Evolutionary conservation across 2,113 vertebrate species (phyloP).

Genomic region (Oreochromis tanganicae): DNA sequence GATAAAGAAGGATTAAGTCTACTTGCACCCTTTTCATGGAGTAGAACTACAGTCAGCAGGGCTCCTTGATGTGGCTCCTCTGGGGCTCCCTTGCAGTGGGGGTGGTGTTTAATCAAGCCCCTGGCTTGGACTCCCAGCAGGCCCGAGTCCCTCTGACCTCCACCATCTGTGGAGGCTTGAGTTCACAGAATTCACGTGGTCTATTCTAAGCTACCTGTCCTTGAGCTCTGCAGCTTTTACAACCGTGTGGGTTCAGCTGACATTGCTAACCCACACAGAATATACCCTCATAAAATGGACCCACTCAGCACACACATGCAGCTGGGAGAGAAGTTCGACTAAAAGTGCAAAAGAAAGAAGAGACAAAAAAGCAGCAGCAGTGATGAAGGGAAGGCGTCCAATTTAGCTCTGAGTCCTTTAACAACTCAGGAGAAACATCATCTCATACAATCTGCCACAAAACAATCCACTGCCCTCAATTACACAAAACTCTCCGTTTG

Average conservation of each 20-base stretch:
- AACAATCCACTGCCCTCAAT: background rate
- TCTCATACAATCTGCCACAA: background rate
- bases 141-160: constrained; percentile 37
- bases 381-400: constrained; percentile 17
- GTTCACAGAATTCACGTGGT: constrained; percentile 3
- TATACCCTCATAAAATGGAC: background rate
- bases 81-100: constrained; percentile 27
- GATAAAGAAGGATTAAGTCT: background rate
- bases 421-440: background rate
- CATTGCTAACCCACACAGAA: constrained; percentile 4
- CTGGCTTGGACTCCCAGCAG: constrained; percentile 51
- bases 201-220: constrained; percentile 59
- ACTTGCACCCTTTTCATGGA: background rate
- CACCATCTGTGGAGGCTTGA: constrained; percentile 49
- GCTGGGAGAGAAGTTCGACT: background rate
- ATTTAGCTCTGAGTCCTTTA: constrained; percentile 18
- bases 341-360: background rate
- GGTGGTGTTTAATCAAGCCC: constrained; percentile 67
- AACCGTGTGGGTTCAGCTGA: constrained; percentile 21
- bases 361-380: background rate
- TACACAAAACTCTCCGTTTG: background rate
- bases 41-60: background rate
- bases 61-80: constrained; percentile 40
- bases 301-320: background rate
- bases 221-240: constrained; percentile 7